Evolutionary conservation across 92 coral and sea anemone genomes (phyloP).

Genomic region (Diadumene lineata): DNA sequence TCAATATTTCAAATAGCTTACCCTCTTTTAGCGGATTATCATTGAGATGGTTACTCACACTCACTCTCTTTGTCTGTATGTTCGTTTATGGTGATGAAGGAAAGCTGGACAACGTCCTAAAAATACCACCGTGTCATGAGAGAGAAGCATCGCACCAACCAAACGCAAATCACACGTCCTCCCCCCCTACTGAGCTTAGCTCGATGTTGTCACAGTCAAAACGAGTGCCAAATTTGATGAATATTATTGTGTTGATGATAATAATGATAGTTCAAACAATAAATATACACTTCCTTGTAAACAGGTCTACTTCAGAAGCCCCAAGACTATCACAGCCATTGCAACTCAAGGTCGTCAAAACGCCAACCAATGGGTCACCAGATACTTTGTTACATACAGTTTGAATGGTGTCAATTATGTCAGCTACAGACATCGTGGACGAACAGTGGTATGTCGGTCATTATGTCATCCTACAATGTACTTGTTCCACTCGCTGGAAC

Average conservation of each 20-base stretch:
- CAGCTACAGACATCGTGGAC: slow-evolving; percentile 26
- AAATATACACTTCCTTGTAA: neutral
- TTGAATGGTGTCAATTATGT: slow-evolving; percentile 37
- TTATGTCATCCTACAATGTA: neutral
- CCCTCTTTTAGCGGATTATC: too few species aligned
- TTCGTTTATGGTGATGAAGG: too few species aligned
- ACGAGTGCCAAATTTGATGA: too few species aligned
- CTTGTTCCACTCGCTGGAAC: neutral
- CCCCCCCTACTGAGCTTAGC: too few species aligned
- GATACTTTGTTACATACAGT: slow-evolving; percentile 42
- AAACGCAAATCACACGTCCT: too few species aligned
- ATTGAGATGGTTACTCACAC: too few species aligned
- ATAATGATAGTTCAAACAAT: neutral
- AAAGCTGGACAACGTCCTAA: too few species aligned
- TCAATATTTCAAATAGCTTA: too few species aligned
- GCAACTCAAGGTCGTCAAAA: slow-evolving; percentile 60
- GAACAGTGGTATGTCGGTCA: slow-evolving; percentile 23
- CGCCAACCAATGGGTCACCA: slow-evolving; percentile 49
- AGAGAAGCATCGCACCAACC: too few species aligned
- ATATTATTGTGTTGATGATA: neutral
- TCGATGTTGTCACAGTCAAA: neutral
- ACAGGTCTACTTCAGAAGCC: slow-evolving; percentile 26
- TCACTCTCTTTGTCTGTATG: too few species aligned
- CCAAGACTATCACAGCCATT: slow-evolving; percentile 24
- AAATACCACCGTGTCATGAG: too few species aligned